Percentiles rank a stretch among this genome's conserved stretches.
phyloP scores from a whole-genome alignment of 2,797 vertebrate species.

The Spizella passerina region DNA sequence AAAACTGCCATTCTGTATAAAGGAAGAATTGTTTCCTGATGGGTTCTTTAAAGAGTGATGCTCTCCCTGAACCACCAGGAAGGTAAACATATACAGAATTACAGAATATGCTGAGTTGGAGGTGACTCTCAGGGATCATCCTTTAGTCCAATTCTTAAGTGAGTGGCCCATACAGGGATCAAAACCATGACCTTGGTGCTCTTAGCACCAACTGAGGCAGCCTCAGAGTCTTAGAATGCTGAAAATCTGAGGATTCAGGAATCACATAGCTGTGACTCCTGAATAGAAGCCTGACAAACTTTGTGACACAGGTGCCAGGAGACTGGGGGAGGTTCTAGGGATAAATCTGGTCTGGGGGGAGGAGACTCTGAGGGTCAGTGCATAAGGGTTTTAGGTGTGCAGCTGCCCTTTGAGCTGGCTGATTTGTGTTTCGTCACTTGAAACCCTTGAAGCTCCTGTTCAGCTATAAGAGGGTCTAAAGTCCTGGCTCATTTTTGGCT shows the following conservation, averaged over 20 bases:
- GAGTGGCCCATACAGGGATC: not conserved
- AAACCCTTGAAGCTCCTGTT: not conserved
- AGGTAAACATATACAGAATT: not conserved
- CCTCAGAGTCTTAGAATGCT: not conserved
- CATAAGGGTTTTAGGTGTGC: not conserved
- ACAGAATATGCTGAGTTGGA: not conserved
- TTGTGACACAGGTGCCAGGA: not conserved
- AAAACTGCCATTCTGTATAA: not conserved
- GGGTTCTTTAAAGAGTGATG: not conserved
- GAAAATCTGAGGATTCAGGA: not conserved
- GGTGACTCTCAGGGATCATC: not conserved
- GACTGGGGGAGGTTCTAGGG: not conserved
- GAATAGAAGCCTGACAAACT: not conserved
- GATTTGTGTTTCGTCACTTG: not conserved
- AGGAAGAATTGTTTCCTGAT: not conserved
- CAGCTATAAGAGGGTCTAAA: conserved; percentile 9
- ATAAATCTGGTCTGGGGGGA: not conserved
- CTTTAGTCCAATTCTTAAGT: not conserved
- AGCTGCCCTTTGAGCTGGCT: not conserved
- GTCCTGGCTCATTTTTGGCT: not conserved
- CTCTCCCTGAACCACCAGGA: not conserved
- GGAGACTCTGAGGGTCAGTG: not conserved
- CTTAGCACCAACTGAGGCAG: not conserved
- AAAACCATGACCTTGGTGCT: not conserved
- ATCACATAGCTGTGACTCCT: not conserved